Evolutionary conservation across 2,797 vertebrate species (phyloP), one percentile per base, ranked within the genome.

Genomic region (Falco cherrug): DNA sequence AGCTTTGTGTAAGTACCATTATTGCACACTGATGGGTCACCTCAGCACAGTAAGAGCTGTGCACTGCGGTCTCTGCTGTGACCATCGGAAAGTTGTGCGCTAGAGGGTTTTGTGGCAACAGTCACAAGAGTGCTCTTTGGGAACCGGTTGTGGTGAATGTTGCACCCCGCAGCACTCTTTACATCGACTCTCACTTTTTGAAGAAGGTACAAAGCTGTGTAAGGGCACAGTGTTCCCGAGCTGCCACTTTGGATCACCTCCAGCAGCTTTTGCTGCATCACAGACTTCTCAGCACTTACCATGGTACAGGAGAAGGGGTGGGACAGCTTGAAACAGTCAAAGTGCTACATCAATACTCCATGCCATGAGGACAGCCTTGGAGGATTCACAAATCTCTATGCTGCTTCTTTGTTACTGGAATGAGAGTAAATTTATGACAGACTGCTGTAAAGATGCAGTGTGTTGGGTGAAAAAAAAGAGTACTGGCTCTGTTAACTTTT

Each of bases 1-100:
- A 98, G 98, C 80, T 98, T 98, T 59, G 98, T 98, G 98, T 98
- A 93, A 98, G 98, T 97, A 90, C 79, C 6, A 2, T 53, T 50
- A 29, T 8, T 43, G 37, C n/a, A 39, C 73, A 35, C 33, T 1
- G 25, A 3, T 29, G 54, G 26, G 39, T 84, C 48, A 33, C 39
- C 56, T 6, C 2, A 5, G 83, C 43, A 33, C 90, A 75, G 37
- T 41, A 43, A 39, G 77, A 86, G 35, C 79, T 74, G 61, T 57
- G 75, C 84, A 50, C 69, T 9, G 21, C 0, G 0, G 9, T 70
- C 48, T 35, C 13, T 79, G 37, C 33, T 64, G 19, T 31, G 71
- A 68, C 71, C 59, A 51, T 25, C 69, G 73, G 91, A 22, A 54
- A 47, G 61, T 51, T 48, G 47, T 20, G 2, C 5, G 28, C 48